phyloP scores from a whole-genome alignment of 2,797 vertebrate genomes.

The Rousettus madagascariensis region DNA sequence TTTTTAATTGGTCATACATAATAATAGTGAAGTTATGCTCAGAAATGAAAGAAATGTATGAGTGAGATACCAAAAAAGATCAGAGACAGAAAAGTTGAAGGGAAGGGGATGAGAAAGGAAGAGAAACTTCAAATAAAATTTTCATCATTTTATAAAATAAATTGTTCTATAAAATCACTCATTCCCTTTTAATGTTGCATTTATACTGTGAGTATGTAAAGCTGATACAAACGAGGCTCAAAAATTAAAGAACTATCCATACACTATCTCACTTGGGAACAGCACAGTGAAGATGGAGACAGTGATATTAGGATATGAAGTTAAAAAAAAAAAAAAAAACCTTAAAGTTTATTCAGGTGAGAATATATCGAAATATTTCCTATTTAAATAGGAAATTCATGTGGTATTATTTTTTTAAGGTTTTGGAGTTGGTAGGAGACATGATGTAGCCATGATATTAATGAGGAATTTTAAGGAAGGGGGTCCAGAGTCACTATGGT shows the following conservation, averaged over 20 bases:
- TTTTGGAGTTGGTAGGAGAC: not conserved
- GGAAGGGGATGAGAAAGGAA: not conserved
- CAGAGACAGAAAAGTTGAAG: not conserved
- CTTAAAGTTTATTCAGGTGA: not conserved
- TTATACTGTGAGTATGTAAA: not conserved
- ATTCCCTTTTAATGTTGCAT: not conserved
- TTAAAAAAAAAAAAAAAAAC: not conserved
- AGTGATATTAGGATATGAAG: not conserved
- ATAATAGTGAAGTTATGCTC: not conserved
- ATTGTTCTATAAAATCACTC: not conserved
- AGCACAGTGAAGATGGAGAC: not conserved
- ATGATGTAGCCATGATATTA: not conserved
- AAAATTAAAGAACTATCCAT: not conserved
- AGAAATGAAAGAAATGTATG: not conserved
- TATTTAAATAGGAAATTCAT: not conserved
- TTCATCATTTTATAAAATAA: slow-evolving; percentile 12
- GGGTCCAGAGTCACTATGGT: not conserved
- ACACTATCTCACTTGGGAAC: not conserved
- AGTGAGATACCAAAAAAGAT: not conserved
- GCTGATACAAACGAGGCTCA: not conserved
- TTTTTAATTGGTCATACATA: not conserved
- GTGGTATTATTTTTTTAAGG: not conserved
- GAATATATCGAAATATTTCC: not conserved
- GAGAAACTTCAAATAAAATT: not conserved
- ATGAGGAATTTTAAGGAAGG: not conserved